Conservation (phyloP, 2,797 vertebrate genomes). For the Adelosebastes latens region DNA sequence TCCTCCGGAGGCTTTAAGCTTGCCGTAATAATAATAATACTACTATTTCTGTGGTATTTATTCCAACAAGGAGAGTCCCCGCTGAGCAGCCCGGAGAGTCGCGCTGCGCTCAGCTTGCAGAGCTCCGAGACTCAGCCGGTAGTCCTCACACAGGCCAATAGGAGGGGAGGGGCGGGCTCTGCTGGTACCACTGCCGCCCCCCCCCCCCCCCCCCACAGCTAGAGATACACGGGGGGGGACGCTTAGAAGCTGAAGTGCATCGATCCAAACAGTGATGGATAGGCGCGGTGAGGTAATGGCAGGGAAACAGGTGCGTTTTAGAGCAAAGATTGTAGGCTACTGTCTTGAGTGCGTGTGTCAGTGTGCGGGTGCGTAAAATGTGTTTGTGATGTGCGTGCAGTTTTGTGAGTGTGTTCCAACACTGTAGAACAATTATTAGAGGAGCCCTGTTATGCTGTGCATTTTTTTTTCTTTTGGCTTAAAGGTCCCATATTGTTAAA, state of each 20-base stretch:
- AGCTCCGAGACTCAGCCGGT: slow-evolving; percentile 28
- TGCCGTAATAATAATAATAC: background rate
- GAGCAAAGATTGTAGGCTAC: background rate
- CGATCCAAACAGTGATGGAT: background rate
- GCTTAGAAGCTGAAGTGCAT: background rate
- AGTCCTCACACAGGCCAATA: slow-evolving; percentile 58
- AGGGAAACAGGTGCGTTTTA: background rate
- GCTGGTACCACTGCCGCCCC: background rate
- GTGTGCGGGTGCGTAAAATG: too few relatives aligned
- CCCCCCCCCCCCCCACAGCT: slow-evolving; percentile 26
- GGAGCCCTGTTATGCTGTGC: background rate
- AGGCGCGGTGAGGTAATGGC: background rate
- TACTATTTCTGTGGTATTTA: background rate
- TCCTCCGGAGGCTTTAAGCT: background rate
- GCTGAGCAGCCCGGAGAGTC: slow-evolving; percentile 23
- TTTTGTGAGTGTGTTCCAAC: background rate
- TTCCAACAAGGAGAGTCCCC: background rate
- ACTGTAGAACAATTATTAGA: background rate
- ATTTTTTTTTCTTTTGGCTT: background rate
- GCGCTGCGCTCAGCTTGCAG: slow-evolving; percentile 50
- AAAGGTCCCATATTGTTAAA: too few relatives aligned
- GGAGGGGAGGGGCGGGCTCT: slow-evolving; percentile 64
- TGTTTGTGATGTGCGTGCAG: background rate
- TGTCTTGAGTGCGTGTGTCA: too few relatives aligned
- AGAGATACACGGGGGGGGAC: background rate